Conservation (phyloP, 2,888 invertebrate genomes). For the Caenorhabditis wallacei region DNA sequence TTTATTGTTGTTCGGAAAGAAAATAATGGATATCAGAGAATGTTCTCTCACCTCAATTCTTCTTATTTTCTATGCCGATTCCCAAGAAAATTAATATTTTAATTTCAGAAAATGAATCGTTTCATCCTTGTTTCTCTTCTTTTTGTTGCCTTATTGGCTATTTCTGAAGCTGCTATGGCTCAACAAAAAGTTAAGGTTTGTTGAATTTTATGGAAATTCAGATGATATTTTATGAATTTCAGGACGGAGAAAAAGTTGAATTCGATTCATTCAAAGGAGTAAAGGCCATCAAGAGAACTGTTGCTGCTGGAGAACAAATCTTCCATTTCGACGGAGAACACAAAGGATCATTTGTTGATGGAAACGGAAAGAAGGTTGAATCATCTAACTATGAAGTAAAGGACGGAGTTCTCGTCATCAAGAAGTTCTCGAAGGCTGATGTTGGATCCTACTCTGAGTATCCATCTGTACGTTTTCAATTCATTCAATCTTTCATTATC, state of each 20-base stretch:
- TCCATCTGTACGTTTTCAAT: constrained; percentile 25
- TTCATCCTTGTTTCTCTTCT: constrained; percentile 31
- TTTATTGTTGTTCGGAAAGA: constrained; percentile 36
- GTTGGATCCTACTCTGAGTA: constrained; percentile 49
- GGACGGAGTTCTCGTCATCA: constrained; percentile 55
- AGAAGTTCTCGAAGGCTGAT: constrained; percentile 61
- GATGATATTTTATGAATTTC: not conserved
- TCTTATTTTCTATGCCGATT: not conserved
- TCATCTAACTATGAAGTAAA: constrained; percentile 52
- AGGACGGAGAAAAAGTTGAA: constrained; percentile 46
- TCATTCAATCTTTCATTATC: too few species aligned
- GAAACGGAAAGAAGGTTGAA: constrained; percentile 53
- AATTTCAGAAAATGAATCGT: constrained; percentile 56
- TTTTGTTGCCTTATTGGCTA: constrained; percentile 35
- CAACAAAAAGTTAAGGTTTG: constrained; percentile 45
- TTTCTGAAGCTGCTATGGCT: constrained; percentile 40
- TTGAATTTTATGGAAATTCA: not conserved
- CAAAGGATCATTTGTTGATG: constrained; percentile 54
- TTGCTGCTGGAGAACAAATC: constrained; percentile 42
- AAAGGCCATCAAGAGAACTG: constrained; percentile 50
- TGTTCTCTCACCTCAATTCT: not conserved
- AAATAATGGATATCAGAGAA: constrained; percentile 4
- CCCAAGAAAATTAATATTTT: not conserved
- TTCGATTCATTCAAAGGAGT: constrained; percentile 43
- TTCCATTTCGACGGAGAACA: constrained; percentile 50